Conservation (phyloP, 2,888 invertebrate genomes). For the Phengaris arion region DNA sequence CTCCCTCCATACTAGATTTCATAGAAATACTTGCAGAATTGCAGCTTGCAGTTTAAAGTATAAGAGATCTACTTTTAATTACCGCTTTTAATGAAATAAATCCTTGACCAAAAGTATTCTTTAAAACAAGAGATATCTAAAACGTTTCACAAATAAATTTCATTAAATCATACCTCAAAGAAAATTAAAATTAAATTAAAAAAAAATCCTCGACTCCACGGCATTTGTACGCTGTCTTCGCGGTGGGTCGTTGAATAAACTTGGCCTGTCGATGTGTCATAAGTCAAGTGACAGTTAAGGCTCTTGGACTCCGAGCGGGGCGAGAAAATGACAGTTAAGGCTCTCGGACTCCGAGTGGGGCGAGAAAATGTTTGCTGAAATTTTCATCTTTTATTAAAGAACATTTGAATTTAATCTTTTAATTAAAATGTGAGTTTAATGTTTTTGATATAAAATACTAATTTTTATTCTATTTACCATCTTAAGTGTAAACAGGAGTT, state of each 20-base stretch:
- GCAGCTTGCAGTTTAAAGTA: too few species aligned
- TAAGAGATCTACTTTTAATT: neutral
- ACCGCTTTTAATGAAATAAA: neutral
- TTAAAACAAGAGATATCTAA: neutral
- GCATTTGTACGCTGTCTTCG: constrained; percentile 53
- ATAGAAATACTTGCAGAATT: too few species aligned
- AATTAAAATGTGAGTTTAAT: constrained; percentile 13
- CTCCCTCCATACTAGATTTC: too few species aligned
- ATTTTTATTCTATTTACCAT: too few species aligned
- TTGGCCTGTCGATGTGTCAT: constrained; percentile 77
- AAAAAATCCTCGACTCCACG: constrained; percentile 48
- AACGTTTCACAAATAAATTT: neutral
- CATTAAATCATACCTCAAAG: neutral
- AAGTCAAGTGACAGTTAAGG: constrained; percentile 71
- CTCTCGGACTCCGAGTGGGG: constrained; percentile 42
- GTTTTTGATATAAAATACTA: neutral
- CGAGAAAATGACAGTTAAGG: constrained; percentile 58
- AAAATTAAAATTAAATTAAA: constrained; percentile 32
- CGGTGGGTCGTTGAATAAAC: constrained; percentile 71
- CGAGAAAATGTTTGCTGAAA: constrained; percentile 34
- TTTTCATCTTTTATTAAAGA: constrained; percentile 31
- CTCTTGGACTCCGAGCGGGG: constrained; percentile 41
- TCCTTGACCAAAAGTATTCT: neutral
- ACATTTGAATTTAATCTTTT: constrained; percentile 28
- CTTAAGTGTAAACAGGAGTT: too few species aligned